Base-by-base conservation (phyloP, 2,888 invertebrate genomes). In the Glaucopsyche alexis region DNA sequence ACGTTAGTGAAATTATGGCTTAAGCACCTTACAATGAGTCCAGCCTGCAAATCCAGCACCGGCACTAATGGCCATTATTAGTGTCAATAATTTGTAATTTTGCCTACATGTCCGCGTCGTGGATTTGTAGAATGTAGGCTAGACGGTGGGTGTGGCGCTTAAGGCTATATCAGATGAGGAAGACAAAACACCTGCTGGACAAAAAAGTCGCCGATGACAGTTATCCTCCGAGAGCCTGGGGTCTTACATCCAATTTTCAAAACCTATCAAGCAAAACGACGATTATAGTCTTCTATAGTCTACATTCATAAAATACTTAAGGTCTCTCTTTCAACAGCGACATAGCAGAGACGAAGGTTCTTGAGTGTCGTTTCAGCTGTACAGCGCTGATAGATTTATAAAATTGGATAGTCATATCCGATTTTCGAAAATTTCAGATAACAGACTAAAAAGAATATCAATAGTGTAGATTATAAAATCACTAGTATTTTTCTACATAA, bases 401-500 rank as follows among this genome's bases (percentile, higher is more conserved):
- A 60, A 60, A 60, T 60, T 60, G 14, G 60, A 29, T 13, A 38
- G 60, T 14, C 29, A 60, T 60, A 7, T 55, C 55, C 55, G 55
- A 55, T 19, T 55, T 55, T 19, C 16, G 5, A 5, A 0, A 5
- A 55, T 55, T 55, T 16, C 19, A 55, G 19, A 9, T 55, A 55
- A 19, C 19, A 55, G 9, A 55, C 19, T 29, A 60, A 29, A 29
- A 38, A 60, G 13, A 60, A 29, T 29, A 60, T 11, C 6, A 9
- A 60, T 29, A 60, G 14, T 13, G 14, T 60, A 60, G 60, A 60
- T 60, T 29, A 60, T 2, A 60, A 29, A 60, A 6, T 60, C 13
- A 60, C 29, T 60, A 60, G 47, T 47, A 29, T 14, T 16, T 49
- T 49, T 47, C 69, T 69, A 69, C 69, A 49, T 29, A 69, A 49